Evolutionary conservation across 2,888 invertebrate genomes (phyloP).

Genomic region (Emmelina monodactyla): DNA sequence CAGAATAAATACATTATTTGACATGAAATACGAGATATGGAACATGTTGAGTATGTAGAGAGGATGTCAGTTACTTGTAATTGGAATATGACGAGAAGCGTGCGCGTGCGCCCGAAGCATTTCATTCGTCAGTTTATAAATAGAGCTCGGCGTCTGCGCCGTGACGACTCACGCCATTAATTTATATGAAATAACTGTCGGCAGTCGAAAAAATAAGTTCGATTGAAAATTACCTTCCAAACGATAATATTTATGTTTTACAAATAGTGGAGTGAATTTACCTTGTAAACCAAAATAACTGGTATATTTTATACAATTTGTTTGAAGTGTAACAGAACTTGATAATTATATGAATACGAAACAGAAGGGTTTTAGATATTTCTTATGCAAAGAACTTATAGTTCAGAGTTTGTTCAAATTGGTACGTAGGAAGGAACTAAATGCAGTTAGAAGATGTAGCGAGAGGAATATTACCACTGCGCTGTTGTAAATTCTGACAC

Average conservation of each 20-base stretch:
- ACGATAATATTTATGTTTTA: slow-evolving; percentile 64
- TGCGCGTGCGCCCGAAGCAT: slow-evolving; percentile 59
- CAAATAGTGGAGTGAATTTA: slow-evolving; percentile 32
- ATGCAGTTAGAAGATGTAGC: no score
- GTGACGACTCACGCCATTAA: slow-evolving; percentile 66
- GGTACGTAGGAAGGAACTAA: no score
- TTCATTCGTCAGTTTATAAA: slow-evolving; percentile 66
- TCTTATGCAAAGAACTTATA: no score
- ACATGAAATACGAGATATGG: slow-evolving; percentile 31
- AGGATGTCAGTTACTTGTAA: slow-evolving; percentile 63
- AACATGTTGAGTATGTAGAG: slow-evolving; percentile 39
- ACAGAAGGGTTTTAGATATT: no score
- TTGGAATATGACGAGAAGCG: slow-evolving; percentile 63
- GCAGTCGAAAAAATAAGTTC: slow-evolving; percentile 63
- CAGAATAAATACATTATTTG: slow-evolving; percentile 26
- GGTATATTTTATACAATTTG: no score
- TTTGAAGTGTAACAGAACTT: no score
- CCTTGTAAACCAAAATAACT: no score
- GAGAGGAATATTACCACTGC: no score
- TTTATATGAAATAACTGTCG: slow-evolving; percentile 67
- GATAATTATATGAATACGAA: no score
- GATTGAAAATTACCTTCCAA: slow-evolving; percentile 57
- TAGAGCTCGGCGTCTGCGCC: slow-evolving; percentile 63
- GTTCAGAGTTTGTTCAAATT: no score
- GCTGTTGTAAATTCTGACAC: no score